Base-by-base conservation (phyloP, 2,797 vertebrate genomes). In the Smutsia gigantea region DNA sequence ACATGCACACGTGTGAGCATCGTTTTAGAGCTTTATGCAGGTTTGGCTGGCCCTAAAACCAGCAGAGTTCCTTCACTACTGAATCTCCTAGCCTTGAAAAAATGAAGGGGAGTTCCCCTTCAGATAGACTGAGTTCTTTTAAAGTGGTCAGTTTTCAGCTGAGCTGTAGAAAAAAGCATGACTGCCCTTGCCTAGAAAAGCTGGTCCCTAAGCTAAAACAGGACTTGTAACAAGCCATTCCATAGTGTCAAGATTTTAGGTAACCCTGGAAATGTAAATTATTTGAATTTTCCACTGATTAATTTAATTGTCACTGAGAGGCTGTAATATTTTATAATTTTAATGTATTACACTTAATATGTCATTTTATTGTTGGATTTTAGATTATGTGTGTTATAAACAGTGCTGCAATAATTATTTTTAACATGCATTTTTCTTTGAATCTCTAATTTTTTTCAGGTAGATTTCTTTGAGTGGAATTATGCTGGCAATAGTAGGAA, bases 1-100 rank as follows among this genome's bases (percentile, higher is more conserved):
- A 8, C 0, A 12, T 37, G 3, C 29, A 29, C 53, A 77, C 0
- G 9, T 0, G 0, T 84, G 83, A 42, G 14, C 17, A 2, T 46
- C n/a, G 1, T 66, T 82, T 78, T 29, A 72, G 31, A 21, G 29
- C 18, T 53, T 49, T 53, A 7, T 1, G 29, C 19, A 49, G 34
- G 31, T 71, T 37, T 71, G 69, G 42, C 46, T 46, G 46, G 46
- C 59, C 39, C 66, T 49, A 17, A 15, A 64, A 25, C 29, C 51
- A 39, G 75, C 29, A 34, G 81, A 57, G 39, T 86, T 39, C 51
- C 84, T 83, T 42, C 31, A 21, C 37, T 23, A 69, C 57, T 29
- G 6, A 75, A 13, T 66, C 78, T 61, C 17, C 53, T 83, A 84
- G 42, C 39, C 15, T 57, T 31, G 23, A 68, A 77, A 81, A 39